Base-by-base conservation (phyloP, 2,113 vertebrate species). In the Ageneiosus marmoratus region DNA sequence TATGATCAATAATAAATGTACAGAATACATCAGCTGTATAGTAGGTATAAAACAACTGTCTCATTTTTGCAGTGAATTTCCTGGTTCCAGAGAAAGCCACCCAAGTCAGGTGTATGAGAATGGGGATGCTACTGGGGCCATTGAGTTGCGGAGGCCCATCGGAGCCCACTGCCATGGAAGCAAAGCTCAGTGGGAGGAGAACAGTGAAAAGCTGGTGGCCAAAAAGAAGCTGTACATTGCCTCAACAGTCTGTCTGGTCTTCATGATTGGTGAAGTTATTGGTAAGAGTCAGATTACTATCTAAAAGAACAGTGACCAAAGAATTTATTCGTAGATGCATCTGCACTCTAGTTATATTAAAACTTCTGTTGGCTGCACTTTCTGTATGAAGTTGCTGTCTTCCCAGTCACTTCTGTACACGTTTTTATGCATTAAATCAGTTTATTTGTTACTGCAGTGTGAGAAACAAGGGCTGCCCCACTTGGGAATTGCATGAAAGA, bases 191-290 rank as follows among this genome's bases (percentile, higher is more conserved):
- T 83, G 86, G 0, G 86, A 92, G 8, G 93, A 94, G 0, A 91
- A 85, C 34, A 87, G 27, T 0, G 94, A 94, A 89, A 90, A 92
- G 83, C 88, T 92, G 55, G 89, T 93, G 84, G 97, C 98, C 0
- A 93, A 91, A 84, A 96, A 90, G 92, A 97, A 99, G 89, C 95
- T 99, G 22, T 95, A 93, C n/a, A 70, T 97, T 0, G 96, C 97
- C 51, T 98, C 97, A 0, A 89, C 89, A 0, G 91, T 99, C 85
- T 99, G 98, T 89, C 94, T 96, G 6, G 1, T 98, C 91, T 99
- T 99, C 93, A 98, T 99, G 97, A 93, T 97, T 0, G 97, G 97
- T 12, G 97, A 98, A 88, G 95, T 97, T 85, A 93, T 95, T 87
- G 94, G 95, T 95, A 93, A 83, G 92, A 84, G 41, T 22, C 9